Evolutionary conservation across 2,113 vertebrate species (phyloP).

Genomic region (Cercopithecus mona): DNA sequence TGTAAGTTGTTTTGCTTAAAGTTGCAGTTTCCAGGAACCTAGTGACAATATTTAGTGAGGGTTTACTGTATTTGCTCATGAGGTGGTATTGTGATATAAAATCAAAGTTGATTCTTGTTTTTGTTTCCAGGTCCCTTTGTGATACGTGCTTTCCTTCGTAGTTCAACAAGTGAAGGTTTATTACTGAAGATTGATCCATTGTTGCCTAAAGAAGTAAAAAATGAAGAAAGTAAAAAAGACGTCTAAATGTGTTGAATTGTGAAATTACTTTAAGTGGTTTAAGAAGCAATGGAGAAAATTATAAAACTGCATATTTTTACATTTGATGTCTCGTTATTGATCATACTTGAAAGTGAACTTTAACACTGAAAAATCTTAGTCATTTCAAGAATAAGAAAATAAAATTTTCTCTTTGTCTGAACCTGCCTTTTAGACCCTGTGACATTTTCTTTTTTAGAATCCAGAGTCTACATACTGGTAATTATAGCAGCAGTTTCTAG

Average conservation of each 20-base stretch:
- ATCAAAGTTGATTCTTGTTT: not conserved
- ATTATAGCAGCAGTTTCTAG: slow-evolving; percentile 1
- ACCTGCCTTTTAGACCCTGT: slow-evolving; percentile 15
- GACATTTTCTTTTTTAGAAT: slow-evolving; percentile 14
- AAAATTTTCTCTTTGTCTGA: slow-evolving; percentile 27
- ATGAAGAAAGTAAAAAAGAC: not conserved
- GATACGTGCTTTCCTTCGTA: slow-evolving; percentile 84
- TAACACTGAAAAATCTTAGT: not conserved
- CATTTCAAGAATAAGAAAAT: slow-evolving; percentile 47
- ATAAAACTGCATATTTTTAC: slow-evolving; percentile 42
- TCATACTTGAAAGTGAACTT: slow-evolving; percentile 53
- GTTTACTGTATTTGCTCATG: not conserved
- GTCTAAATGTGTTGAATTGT: slow-evolving; percentile 1
- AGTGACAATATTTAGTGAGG: not conserved
- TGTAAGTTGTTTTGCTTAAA: not conserved
- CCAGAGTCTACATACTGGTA: not conserved
- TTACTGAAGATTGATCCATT: slow-evolving; percentile 84
- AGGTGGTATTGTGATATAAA: not conserved
- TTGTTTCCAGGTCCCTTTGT: slow-evolving; percentile 89
- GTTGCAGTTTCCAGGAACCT: not conserved
- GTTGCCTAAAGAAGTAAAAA: slow-evolving; percentile 79
- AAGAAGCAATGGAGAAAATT: slow-evolving; percentile 38
- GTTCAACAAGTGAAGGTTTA: slow-evolving; percentile 91
- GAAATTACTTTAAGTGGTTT: slow-evolving; percentile 21
- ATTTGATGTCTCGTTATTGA: slow-evolving; percentile 39